Percentiles rank a stretch among this genome's conserved stretches.
Conservation (phyloP, 2,113 vertebrate genomes). For the Pelvicachromis taeniatus region DNA sequence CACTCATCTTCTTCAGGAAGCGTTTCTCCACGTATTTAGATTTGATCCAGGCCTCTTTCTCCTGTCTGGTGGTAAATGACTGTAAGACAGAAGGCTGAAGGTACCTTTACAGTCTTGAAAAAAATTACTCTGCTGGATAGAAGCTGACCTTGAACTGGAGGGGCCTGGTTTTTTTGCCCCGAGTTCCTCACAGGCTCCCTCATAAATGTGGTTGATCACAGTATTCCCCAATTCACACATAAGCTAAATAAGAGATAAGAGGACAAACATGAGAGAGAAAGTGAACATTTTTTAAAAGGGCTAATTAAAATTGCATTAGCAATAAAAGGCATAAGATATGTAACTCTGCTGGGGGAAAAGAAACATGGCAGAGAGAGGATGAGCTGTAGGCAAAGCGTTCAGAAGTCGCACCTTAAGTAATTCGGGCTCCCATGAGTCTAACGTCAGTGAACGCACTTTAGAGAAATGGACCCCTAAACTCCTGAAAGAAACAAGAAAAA, state of each 20-base stretch:
- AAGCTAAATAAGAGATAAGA: constrained; percentile 72
- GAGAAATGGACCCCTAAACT: constrained; percentile 97
- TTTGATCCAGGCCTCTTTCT: constrained; percentile 94
- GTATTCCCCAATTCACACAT: constrained; percentile 98
- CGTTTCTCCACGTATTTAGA: constrained; percentile 94
- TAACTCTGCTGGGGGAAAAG: neutral
- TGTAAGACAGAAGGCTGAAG: neutral
- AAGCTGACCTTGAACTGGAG: constrained; percentile 64
- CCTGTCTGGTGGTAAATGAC: constrained; percentile 75
- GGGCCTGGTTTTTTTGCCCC: constrained; percentile 84
- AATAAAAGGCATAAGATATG: neutral
- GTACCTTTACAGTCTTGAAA: neutral
- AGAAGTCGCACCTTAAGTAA: constrained; percentile 84
- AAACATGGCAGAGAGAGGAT: neutral
- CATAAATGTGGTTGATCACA: constrained; percentile 94
- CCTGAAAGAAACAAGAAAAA: constrained; percentile 64
- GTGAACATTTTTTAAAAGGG: neutral
- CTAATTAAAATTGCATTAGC: neutral
- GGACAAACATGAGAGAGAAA: neutral
- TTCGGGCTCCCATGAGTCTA: constrained; percentile 97
- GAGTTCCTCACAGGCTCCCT: constrained; percentile 82
- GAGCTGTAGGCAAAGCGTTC: neutral
- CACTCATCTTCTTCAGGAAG: constrained; percentile 79
- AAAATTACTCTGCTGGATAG: neutral
- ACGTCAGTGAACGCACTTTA: constrained; percentile 93